Base-by-base conservation (phyloP, 2,113 vertebrate species). In the Numenius arquata region DNA sequence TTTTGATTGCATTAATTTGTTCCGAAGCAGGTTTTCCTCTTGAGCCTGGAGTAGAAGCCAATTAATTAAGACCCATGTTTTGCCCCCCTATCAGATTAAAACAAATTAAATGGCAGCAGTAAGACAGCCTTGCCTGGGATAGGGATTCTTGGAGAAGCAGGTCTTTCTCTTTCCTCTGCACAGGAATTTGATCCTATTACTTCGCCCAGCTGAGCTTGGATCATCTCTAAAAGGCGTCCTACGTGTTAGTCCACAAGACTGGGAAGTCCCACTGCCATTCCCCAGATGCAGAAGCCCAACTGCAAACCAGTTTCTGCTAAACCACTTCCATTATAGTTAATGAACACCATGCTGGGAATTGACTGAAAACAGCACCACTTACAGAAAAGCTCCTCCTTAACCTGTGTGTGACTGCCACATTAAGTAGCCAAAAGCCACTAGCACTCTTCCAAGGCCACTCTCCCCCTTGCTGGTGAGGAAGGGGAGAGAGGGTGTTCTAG, bases 11-110 rank as follows among this genome's bases (percentile, higher is more conserved):
- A 96, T 97, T 96, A 96, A 95, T 97, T 88, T 88, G 88, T 92
- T 94, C 89, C 19, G 9, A 97, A 96, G 95, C 34, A 56, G 53
- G 91, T 85, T 97, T 97, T 88, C 94, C 96, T 96, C 90, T 96
- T 80, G 85, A 97, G 96, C 72, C 76, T 83, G 83, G 84, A 96
- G 91, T 91, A 97, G 93, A 95, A 91, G 89, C 93, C 97, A 98
- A 98, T 98, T 98, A 98, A 98, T 98, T 98, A 98, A 93, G 95
- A 97, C 65, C 25, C 62, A 63, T 86, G 79, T 52, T 9, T 26
- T 22, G 92, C 17, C 27, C 89, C 90, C 71, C 81, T 12, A 63
- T 73, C 6, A 22, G 88, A 97, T 97, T 96, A 89, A 94, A 93
- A 93, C 38, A 96, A 97, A 97, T 90, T 94, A 96, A 97, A 94